Base-by-base conservation (phyloP, 2,888 invertebrate species). In the Napeogenes inachia region DNA sequence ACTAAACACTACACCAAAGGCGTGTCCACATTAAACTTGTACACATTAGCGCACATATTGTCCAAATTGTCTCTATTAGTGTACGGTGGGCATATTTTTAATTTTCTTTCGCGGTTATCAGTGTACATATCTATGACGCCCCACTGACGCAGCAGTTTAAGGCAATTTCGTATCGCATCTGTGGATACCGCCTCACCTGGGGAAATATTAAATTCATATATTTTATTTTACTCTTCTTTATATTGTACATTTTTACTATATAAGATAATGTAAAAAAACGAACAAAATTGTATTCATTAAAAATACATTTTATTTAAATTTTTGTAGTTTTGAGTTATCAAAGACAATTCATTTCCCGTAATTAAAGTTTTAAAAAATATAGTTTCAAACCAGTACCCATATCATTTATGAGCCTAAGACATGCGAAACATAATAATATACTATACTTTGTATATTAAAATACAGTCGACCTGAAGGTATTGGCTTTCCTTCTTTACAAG, bases 101-200 rank as follows among this genome's bases (percentile, higher is more conserved):
- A 61, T 45, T 62, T 71, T n/a, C 91, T 76, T 21, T 78, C 73
- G 3, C 76, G 71, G 38, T 77, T 71, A 10, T 81, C 81, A 0
- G 79, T 73, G 74, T 80, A 81, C 73, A 92, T 78, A 45, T 96
- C 95, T 45, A 98, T 76, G 12, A 96, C 93, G 69, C 94, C 94
- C 95, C 96, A 95, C 73, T 95, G 95, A 69, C 96, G 94, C 47
- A 95, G 93, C 1, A 97, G 84, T 70, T 96, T 95, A 38, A 97
- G 82, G 59, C 96, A 96, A 84, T 97, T 97, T 76, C 94, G 94
- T 58, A 98, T 93, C 0, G 96, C 94, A 80, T 98, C 97, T 8
- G 95, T 94, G 6, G 96, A 96, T 57, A 97, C 93, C 75, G 97
- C 96, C 85, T 98, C 98, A 70, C 95, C 98, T 98, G 85, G 2